Evolutionary conservation across 30 jellyfish, hydroid and myxozoan species (phyloP), one percentile per base, ranked within the genome.

Genomic region (Sanderia malayensis): DNA sequence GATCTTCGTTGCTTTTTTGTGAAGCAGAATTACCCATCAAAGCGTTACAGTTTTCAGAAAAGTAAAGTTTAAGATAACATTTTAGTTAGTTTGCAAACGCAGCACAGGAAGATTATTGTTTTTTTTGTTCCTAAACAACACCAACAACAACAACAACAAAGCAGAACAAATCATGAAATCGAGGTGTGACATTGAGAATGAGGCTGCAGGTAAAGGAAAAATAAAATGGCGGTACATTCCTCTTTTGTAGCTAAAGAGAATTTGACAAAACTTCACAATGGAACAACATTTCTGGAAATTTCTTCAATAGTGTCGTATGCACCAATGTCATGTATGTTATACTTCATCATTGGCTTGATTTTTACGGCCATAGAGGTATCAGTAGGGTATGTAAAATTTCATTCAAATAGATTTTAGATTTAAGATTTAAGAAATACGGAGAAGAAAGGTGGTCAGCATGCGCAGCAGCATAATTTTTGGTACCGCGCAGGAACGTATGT

Each of bases 281-380:
- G 93, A 20, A 80, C 93, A 1, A 46, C 93, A 2, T 37, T 80
- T 17, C 30, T 68, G 6, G 93, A 80, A 28, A 52, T 80, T 19
- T 28, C 32, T 1, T 67, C 67, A 0, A 61, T 80, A 0, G 66
- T 33, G 4, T 18, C 73, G 15, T 55, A n/a, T 44, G 79, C 84
- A 22, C 93, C 93, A 22, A 32, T 60, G 37, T 80, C 71, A 17
- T 80, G 85, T 37, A 17, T 68, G 73, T 71, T 80, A 44, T 63
- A 68, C 58, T 78, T 53, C 57, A 0, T 65, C 2, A 18, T 18
- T 49, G 64, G 64, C 24, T 49, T 49, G 64, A 19, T 24, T 49
- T 49, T 49, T 18, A 15, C 18, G 24, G 8, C 64, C 4, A 15
- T 19, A 3, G 64, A 49, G 7, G 11, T 49, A 4, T 19, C 64